phyloP scores from a whole-genome alignment of 1,140 invertebrate genomes.

The Lepidurus couesii region DNA sequence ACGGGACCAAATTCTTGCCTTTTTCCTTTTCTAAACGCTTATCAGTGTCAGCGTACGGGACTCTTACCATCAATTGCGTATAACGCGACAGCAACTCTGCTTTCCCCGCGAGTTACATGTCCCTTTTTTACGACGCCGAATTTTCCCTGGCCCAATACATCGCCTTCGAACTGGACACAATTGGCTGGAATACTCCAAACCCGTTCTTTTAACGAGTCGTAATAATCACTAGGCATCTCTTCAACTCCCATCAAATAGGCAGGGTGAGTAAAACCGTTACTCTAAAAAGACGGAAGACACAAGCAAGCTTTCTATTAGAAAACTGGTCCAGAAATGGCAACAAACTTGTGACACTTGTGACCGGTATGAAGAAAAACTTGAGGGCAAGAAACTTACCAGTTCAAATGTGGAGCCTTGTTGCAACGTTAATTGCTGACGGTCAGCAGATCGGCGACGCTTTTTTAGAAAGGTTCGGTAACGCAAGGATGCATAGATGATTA shows the following conservation, averaged over 20 bases:
- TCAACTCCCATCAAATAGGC: conserved; percentile 64
- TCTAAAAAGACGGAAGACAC: conserved; percentile 47
- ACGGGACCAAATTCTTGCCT: no score
- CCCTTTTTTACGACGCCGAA: conserved; percentile 61
- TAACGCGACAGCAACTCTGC: conserved; percentile 37
- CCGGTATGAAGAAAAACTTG: not conserved
- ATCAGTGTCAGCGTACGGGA: not conserved
- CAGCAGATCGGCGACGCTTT: conserved; percentile 48
- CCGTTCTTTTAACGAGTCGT: conserved; percentile 65
- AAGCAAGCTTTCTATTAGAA: not conserved
- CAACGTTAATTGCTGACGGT: conserved; percentile 60
- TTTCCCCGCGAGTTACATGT: conserved; percentile 33
- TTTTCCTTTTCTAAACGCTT: not conserved
- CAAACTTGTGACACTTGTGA: not conserved
- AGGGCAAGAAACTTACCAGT: conserved; percentile 46
- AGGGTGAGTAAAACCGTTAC: conserved; percentile 51
- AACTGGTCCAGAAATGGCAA: not conserved
- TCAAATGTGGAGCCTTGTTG: conserved; percentile 52
- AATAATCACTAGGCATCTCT: conserved; percentile 58
- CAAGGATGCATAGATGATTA: conserved; percentile 56
- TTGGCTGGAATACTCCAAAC: conserved; percentile 65
- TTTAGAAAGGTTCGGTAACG: conserved; percentile 47
- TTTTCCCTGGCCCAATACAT: conserved; percentile 62
- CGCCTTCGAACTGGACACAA: conserved; percentile 59
- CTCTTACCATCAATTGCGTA: conserved; percentile 36